Evolutionary conservation across 2,113 vertebrate species (phyloP).

Genomic region (Cranoglanis bouderius): DNA sequence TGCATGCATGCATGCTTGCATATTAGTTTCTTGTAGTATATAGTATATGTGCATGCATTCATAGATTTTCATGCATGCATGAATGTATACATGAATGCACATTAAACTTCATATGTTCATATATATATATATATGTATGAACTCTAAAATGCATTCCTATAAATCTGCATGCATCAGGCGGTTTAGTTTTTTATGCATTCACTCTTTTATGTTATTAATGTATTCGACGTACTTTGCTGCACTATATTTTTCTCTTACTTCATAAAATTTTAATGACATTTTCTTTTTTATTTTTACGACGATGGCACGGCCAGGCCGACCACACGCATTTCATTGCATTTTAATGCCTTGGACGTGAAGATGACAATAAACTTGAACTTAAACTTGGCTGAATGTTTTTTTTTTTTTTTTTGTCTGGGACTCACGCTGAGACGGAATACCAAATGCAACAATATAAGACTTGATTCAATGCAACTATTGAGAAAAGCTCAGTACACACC

Average conservation of each 20-base stretch:
- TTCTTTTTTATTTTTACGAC: not conserved
- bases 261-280: conserved; percentile 14
- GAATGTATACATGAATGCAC: too few relatives aligned
- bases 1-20: not conserved
- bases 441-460: conserved; percentile 41
- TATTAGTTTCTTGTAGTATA: not conserved
- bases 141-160: too few relatives aligned
- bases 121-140: not conserved
- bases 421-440: conserved; percentile 31
- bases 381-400: not conserved
- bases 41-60: not conserved
- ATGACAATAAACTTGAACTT: conserved; percentile 12
- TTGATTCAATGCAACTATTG: conserved; percentile 42
- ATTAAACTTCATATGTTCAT: not conserved
- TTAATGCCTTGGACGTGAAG: not conserved
- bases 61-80: not conserved
- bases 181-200: not conserved
- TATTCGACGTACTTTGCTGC: not conserved
- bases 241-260: conserved; percentile 3
- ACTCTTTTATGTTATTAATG: conserved; percentile 1
- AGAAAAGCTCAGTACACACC: conserved; percentile 34
- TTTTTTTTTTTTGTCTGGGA: not conserved
- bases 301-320: not conserved
- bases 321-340: conserved; percentile 12
- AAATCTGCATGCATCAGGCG: not conserved